Percentiles rank a stretch among this genome's conserved stretches.
These are phyloP conservation scores for Astropecten irregularis DNA, from an alignment of 53 echinoderm and acorn worm species.

Conservation along the genomic window DNA sequence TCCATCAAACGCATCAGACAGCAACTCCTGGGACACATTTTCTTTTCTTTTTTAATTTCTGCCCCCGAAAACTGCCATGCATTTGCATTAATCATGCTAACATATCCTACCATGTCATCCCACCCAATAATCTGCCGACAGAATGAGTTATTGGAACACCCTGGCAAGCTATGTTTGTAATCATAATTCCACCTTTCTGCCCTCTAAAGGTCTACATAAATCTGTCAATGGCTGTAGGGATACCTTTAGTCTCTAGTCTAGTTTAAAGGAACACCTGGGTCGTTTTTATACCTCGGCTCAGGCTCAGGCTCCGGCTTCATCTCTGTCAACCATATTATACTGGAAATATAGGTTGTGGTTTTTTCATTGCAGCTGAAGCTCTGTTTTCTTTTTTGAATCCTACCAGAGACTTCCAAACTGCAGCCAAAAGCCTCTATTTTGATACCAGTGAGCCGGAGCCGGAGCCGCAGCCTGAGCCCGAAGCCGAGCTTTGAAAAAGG, in stretches of 20 bases:
- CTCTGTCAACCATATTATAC: no score
- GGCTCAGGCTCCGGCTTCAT: no score
- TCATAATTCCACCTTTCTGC: slow-evolving; percentile 46
- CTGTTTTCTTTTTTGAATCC: no score
- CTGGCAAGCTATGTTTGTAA: slow-evolving; percentile 53
- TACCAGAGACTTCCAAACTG: no score
- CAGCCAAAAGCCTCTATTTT: no score
- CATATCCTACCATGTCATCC: slow-evolving; percentile 46
- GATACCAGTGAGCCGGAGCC: no score
- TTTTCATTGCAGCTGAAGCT: no score
- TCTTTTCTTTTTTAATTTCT: slow-evolving; percentile 1
- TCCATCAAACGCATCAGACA: slow-evolving; percentile 1
- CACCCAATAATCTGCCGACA: slow-evolving; percentile 41
- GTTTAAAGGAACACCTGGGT: slow-evolving; percentile 12
- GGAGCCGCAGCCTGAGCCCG: no score
- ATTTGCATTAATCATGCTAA: slow-evolving; percentile 45
- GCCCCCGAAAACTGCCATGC: neutral
- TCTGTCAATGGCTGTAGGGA: slow-evolving; percentile 30
- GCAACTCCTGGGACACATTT: neutral
- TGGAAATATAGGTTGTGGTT: no score
- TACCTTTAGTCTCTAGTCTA: slow-evolving; percentile 24
- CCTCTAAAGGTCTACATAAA: slow-evolving; percentile 39
- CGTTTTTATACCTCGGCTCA: no score
- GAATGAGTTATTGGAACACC: slow-evolving; percentile 52
- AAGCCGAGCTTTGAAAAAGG: no score